Conservation (phyloP, 2,113 vertebrate species). For the Oenanthe oenanthe region DNA sequence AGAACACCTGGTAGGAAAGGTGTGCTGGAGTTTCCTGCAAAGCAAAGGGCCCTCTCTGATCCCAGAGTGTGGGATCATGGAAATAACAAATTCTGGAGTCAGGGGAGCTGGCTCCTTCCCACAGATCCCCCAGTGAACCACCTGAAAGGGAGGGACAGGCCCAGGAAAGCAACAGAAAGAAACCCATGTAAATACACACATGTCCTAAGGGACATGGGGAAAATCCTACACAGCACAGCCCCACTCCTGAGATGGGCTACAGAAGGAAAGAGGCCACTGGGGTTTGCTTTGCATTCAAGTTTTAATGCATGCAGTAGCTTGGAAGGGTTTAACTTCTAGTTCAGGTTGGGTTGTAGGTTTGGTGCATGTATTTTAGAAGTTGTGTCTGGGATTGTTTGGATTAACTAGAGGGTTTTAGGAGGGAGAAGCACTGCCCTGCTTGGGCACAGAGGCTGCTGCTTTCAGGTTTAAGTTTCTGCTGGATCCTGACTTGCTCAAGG, state of each 20-base stretch:
- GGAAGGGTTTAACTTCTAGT: background rate
- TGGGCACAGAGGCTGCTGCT: background rate
- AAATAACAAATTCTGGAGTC: background rate
- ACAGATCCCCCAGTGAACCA: background rate
- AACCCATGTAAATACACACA: background rate
- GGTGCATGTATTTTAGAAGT: background rate
- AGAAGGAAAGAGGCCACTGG: background rate
- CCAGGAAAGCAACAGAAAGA: background rate
- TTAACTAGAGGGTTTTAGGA: background rate
- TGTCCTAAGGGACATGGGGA: fast-evolving
- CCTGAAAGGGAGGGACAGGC: background rate
- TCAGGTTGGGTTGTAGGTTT: background rate
- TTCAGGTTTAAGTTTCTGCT: background rate
- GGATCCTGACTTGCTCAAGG: background rate
- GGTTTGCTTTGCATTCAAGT: background rate
- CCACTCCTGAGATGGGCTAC: background rate
- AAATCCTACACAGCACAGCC: fast-evolving
- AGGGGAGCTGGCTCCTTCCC: background rate
- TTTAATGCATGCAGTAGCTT: background rate
- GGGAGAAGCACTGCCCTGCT: background rate
- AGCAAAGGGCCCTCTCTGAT: background rate
- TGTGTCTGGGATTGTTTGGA: background rate
- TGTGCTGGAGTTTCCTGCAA: background rate
- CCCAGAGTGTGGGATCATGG: background rate
- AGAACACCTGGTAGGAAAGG: background rate